A percentile compares a stretch with the other conserved stretches of the same genome.
These are phyloP conservation scores for Eristalis pertinax DNA, from an alignment of 2,888 invertebrate genomes.

Conservation along the genomic window DNA sequence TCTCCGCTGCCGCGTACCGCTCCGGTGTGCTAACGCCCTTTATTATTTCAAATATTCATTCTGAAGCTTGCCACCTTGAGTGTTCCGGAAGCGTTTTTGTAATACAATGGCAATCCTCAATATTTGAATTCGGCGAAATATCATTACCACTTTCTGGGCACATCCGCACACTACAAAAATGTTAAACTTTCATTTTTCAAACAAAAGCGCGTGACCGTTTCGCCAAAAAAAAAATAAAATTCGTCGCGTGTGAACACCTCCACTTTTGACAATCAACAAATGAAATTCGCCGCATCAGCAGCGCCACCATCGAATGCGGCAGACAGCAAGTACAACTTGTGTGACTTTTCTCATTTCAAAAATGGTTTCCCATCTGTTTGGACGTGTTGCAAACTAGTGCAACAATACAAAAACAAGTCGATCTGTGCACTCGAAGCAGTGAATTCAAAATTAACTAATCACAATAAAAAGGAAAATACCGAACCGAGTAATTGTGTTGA, in stretches of 20 bases:
- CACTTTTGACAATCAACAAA: neutral
- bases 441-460: neutral
- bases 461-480: neutral
- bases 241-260: neutral
- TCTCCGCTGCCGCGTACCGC: too few species aligned
- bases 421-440: neutral
- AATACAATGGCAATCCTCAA: neutral
- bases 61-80: too few species aligned
- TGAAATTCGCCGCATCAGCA: neutral
- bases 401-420: conserved; percentile 1
- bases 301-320: conserved; percentile 17
- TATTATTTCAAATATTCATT: too few species aligned
- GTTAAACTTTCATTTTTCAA: too few species aligned
- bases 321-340: neutral
- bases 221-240: too few species aligned
- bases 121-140: too few species aligned
- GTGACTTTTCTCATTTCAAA: conserved; percentile 9
- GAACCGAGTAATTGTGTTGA: neutral
- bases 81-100: too few species aligned
- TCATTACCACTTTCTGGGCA: too few species aligned
- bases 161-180: too few species aligned
- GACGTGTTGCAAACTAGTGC: conserved; percentile 4
- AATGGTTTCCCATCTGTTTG: conserved; percentile 25
- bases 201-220: too few species aligned
- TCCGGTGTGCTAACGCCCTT: too few species aligned